Base-by-base conservation (phyloP, 1,140 invertebrate genomes). In the Leptestheria dahalacensis region DNA sequence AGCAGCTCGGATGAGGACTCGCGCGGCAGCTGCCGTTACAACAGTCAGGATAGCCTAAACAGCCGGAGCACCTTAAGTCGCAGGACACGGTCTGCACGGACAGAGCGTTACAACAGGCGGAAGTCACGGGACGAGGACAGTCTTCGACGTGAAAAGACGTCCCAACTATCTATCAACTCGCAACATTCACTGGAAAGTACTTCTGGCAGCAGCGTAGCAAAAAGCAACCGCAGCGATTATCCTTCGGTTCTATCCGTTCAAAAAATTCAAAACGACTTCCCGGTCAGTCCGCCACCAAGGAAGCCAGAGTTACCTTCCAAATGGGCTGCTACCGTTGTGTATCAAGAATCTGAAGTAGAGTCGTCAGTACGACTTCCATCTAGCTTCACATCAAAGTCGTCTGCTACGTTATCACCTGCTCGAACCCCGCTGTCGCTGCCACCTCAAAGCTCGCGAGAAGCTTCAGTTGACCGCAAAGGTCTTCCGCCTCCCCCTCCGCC, bases 61-160 rank as follows among this genome's bases (percentile, higher is more conserved):
- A 47, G 74, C 71, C 54, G 74, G 75, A 64, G 78, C 20, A 60
- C 77, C 3, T 68, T 74, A 41, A 78, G 69, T 60, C 71, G 74
- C 18, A 71, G 72, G 58, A 77, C 78, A 24, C 74, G 85, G 56
- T 78, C 79, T 20, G 84, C 85, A 0, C 74, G 86, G 64, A 88
- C 84, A 51, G 86, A 88, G 69, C 75, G 86, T 28, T 86, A 87
- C 65, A 79, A 84, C 49, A 84, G 84, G 66, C 73, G 86, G 29
- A 71, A 85, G 51, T 85, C 82, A 2, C 75, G 79, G 41, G 84
- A 86, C 60, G 82, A 83, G 46, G 78, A 67, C n/a, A 62, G 65
- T 10, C 50, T 78, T 2, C 78, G 78, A 60, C 48, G 57, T 33
- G 26, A 62, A 62, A 12, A 29, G 24, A 20, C 26, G 12, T 33